Percentiles rank a stretch among this genome's conserved stretches.
These are phyloP conservation scores for Aphidius ervi DNA, from an alignment of 1,140 invertebrate genomes.

Conservation along the genomic window DNA sequence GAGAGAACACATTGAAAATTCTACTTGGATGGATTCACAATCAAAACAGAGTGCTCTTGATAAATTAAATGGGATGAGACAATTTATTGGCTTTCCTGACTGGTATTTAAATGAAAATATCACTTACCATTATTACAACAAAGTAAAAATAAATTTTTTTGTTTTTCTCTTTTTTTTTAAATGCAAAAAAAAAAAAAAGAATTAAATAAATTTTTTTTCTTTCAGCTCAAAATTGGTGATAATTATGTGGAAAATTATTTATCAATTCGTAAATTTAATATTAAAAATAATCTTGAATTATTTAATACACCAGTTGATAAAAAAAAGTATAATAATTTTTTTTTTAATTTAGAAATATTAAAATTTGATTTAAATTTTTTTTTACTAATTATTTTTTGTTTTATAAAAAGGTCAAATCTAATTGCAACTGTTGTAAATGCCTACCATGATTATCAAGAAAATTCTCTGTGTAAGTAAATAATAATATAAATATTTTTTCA, in stretches of 20 bases:
- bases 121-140: slow-evolving; percentile 66
- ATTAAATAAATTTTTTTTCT: slow-evolving; percentile 34
- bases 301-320: not conserved
- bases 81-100: slow-evolving; percentile 87
- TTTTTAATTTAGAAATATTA: too few relatives aligned
- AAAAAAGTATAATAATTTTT: not conserved
- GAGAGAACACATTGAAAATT: slow-evolving; percentile 63
- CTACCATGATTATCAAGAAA: not conserved
- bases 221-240: too few relatives aligned
- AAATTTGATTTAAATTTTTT: too few relatives aligned
- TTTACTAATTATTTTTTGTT: too few relatives aligned
- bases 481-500: not conserved
- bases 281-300: not conserved
- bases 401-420: not conserved
- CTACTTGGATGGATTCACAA: slow-evolving; percentile 77
- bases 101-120: slow-evolving; percentile 71
- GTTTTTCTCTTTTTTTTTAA: slow-evolving; percentile 25
- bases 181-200: slow-evolving; percentile 55
- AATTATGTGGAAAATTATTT: slow-evolving; percentile 7
- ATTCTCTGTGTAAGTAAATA: not conserved
- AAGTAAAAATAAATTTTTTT: too few relatives aligned
- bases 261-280: slow-evolving; percentile 1
- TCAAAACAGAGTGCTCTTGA: slow-evolving; percentile 74
- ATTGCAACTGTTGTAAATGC: not conserved
- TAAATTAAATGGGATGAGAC: slow-evolving; percentile 78